Percentiles rank a stretch among this genome's conserved stretches.
Conservation (phyloP, 2,888 invertebrate genomes). For the Punctoribates punctum region DNA sequence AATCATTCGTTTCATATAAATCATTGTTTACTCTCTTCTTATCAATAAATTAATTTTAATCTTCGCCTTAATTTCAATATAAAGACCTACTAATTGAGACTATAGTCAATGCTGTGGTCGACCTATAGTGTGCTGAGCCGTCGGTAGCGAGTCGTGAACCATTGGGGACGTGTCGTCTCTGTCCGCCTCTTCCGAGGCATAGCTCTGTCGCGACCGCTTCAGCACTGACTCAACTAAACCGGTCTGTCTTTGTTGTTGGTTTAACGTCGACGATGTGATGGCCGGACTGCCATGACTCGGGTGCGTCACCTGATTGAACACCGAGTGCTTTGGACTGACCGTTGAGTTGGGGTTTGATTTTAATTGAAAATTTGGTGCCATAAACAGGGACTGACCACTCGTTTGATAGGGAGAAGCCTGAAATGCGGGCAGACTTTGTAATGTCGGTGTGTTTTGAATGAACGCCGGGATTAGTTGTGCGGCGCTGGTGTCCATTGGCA, state of each 20-base stretch:
- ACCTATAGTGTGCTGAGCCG: neutral
- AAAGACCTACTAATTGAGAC: slow-evolving; percentile 30
- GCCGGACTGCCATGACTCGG: slow-evolving; percentile 15
- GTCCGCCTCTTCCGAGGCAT: neutral
- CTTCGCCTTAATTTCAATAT: neutral
- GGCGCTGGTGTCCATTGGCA: slow-evolving; percentile 22
- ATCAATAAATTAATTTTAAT: neutral
- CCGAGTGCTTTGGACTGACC: neutral
- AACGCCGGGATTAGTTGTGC: neutral
- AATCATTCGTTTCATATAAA: neutral
- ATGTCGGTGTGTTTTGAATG: neutral
- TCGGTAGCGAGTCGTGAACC: neutral
- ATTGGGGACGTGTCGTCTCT: slow-evolving; percentile 18
- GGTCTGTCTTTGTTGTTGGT: slow-evolving; percentile 14
- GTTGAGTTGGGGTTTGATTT: neutral
- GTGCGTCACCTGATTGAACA: slow-evolving; percentile 1
- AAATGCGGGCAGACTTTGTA: neutral
- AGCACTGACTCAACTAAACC: slow-evolving; percentile 1
- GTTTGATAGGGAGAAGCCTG: neutral
- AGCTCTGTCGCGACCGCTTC: slow-evolving; percentile 9
- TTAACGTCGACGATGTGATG: slow-evolving; percentile 15
- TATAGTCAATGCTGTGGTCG: slow-evolving; percentile 26
- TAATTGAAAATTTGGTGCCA: neutral
- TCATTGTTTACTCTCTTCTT: neutral
- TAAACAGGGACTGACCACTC: slow-evolving; percentile 8